Percentiles rank a stretch among this genome's conserved stretches.
These are phyloP conservation scores for Cheilosia grossa DNA, from an alignment of 2,888 invertebrate species.

Conservation along the genomic window DNA sequence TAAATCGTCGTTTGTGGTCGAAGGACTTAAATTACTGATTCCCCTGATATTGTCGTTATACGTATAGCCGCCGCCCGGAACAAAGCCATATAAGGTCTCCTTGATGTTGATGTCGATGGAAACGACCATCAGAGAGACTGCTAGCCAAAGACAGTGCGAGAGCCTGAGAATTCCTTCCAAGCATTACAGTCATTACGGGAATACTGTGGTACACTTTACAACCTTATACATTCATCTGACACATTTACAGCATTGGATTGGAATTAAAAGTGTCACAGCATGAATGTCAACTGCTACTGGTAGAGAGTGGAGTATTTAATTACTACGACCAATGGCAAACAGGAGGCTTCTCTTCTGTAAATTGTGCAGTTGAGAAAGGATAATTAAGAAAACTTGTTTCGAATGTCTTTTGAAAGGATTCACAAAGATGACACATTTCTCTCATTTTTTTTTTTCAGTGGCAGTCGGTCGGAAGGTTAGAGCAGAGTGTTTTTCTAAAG, in stretches of 20 bases:
- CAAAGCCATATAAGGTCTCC: conserved; percentile 42
- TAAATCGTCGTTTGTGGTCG: conserved; percentile 69
- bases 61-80: conserved; percentile 6
- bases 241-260: conserved; percentile 65
- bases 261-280: conserved; percentile 68
- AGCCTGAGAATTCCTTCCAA: conserved; percentile 42
- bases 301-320: conserved; percentile 44
- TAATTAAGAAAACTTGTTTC: conserved; percentile 53
- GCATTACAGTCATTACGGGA: conserved; percentile 60
- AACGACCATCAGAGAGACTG: conserved; percentile 36
- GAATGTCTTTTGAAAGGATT: conserved; percentile 20
- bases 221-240: conserved; percentile 62
- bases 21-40: conserved; percentile 68
- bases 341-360: conserved; percentile 11
- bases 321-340: conserved; percentile 39
- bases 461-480: conserved; percentile 34
- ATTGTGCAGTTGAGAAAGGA: conserved; percentile 26
- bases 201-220: conserved; percentile 36
- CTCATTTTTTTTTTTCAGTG: conserved; percentile 21
- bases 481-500: neutral
- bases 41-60: conserved; percentile 39
- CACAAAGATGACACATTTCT: conserved; percentile 55
- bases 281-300: conserved; percentile 33
- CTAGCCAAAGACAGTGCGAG: conserved; percentile 6
- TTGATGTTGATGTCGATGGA: conserved; percentile 19